These are phyloP conservation scores for Tragopan temminckii DNA, from an alignment of 2,797 vertebrate species.

Conservation along the genomic window DNA sequence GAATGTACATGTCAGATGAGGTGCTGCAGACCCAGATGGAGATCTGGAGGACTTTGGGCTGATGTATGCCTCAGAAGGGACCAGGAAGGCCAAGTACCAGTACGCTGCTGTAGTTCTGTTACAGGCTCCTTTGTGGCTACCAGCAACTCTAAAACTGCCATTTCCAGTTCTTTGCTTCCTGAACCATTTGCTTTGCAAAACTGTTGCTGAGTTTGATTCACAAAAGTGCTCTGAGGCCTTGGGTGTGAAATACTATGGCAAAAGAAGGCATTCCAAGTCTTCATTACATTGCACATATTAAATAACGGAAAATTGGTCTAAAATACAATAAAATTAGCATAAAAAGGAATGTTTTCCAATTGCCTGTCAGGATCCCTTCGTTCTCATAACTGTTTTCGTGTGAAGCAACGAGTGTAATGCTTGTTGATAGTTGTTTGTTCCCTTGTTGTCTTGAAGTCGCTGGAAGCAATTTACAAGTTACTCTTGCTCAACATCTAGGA, in stretches of 20 bases:
- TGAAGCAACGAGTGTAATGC: conserved; percentile 54
- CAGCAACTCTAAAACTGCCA: neutral
- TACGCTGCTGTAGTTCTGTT: fast-evolving
- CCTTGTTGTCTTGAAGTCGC: conserved; percentile 47
- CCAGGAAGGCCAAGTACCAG: neutral
- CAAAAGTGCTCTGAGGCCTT: conserved; percentile 37
- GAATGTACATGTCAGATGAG: fast-evolving
- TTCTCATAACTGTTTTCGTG: conserved; percentile 42
- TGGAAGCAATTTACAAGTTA: conserved; percentile 75
- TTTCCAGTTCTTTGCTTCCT: conserved; percentile 7
- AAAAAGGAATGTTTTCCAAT: conserved; percentile 51
- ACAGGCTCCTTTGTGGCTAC: neutral
- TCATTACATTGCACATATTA: conserved; percentile 53
- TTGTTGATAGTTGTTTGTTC: conserved; percentile 72
- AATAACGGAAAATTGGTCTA: conserved; percentile 61
- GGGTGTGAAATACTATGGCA: conserved; percentile 54
- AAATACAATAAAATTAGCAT: conserved; percentile 56
- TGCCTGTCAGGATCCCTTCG: conserved; percentile 56
- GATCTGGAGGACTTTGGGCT: neutral
- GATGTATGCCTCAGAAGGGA: neutral
- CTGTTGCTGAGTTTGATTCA: conserved; percentile 26
- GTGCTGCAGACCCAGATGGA: neutral
- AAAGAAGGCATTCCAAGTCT: conserved; percentile 40
- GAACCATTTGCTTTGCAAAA: conserved; percentile 6
- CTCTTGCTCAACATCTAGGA: conserved; percentile 66